Conservation (phyloP, 2,797 vertebrate genomes). For the Mycteria americana region DNA sequence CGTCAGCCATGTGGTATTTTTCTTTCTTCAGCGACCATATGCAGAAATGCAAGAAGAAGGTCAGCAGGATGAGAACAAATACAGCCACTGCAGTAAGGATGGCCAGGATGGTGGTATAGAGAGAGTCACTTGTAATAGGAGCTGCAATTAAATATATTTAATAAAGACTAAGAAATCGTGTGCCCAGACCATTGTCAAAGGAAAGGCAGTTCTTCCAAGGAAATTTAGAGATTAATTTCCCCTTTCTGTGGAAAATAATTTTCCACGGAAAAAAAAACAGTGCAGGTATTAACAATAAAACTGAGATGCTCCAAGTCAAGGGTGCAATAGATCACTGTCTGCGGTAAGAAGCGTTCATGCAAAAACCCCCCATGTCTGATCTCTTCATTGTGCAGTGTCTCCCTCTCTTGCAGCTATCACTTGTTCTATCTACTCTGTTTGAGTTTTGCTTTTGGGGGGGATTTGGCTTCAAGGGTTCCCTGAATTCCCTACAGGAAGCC, state of each 20-base stretch:
- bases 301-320: neutral
- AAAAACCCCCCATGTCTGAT: neutral
- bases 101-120: neutral
- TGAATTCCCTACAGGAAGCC: neutral
- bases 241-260: neutral
- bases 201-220: neutral
- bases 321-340: neutral
- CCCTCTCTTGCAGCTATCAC: neutral
- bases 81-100: slow-evolving; percentile 4
- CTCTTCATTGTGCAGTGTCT: too few relatives aligned
- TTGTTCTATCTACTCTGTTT: neutral
- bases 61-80: slow-evolving; percentile 51
- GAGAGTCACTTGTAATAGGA: neutral
- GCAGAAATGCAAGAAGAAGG: slow-evolving; percentile 53
- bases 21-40: slow-evolving; percentile 56
- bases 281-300: neutral
- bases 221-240: neutral
- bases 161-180: neutral
- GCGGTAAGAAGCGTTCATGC: neutral
- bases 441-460: neutral
- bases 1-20: neutral
- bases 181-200: accelerated
- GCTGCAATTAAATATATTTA: neutral
- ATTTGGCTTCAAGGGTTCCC: neutral
- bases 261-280: neutral